These are phyloP conservation scores for Ornithoptera priamus DNA, from an alignment of 2,888 invertebrate genomes.

Conservation along the genomic window DNA sequence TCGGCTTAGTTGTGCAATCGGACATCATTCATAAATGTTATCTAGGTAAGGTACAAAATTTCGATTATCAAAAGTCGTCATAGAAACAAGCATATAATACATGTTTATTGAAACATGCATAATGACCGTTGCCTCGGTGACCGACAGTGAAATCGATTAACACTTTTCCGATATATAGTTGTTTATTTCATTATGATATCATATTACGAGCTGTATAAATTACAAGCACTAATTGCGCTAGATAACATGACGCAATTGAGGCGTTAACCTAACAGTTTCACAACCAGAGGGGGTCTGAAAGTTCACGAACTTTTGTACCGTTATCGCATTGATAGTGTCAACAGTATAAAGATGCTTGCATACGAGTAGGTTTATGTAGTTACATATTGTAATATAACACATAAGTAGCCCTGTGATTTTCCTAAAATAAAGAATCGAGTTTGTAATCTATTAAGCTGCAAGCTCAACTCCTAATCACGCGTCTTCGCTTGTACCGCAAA, in stretches of 20 bases:
- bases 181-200: constrained; percentile 12
- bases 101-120: constrained; percentile 2
- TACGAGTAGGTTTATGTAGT: background rate
- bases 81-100: constrained; percentile 14
- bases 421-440: too few species aligned
- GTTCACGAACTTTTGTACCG: constrained; percentile 24
- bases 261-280: constrained; percentile 15
- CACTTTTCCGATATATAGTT: constrained; percentile 13
- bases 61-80: constrained; percentile 7
- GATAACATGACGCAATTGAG: constrained; percentile 27
- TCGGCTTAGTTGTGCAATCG: too few species aligned
- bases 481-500: too few species aligned
- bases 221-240: constrained; percentile 23
- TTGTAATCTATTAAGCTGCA: too few species aligned
- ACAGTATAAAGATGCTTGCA: constrained; percentile 2
- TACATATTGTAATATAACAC: too few species aligned
- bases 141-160: constrained; percentile 15
- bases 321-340: constrained; percentile 9
- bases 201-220: constrained; percentile 4
- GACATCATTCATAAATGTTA: background rate
- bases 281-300: constrained; percentile 22
- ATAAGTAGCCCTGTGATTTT: too few species aligned
- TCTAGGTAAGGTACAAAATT: too few species aligned
- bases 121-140: constrained; percentile 3
- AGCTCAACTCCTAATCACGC: too few species aligned